Conservation (phyloP, 2,888 invertebrate genomes). For the Oeneis ivallda region DNA sequence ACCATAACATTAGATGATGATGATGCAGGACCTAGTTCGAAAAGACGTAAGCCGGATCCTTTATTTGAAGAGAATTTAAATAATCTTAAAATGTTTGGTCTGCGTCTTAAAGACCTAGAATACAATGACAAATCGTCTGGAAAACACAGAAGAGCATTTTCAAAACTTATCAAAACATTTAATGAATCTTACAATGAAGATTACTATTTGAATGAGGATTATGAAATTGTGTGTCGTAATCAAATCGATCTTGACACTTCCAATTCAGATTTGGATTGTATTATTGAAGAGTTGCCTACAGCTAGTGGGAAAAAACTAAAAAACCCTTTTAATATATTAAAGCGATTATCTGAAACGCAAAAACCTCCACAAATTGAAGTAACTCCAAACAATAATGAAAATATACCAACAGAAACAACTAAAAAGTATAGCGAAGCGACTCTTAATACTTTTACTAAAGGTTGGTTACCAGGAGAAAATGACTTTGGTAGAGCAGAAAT, state of each 20-base stretch:
- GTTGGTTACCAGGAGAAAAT: slow-evolving; percentile 59
- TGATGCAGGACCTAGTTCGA: slow-evolving; percentile 49
- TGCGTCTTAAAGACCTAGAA: slow-evolving; percentile 55
- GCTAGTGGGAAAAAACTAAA: slow-evolving; percentile 54
- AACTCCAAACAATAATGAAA: slow-evolving; percentile 29
- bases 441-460: slow-evolving; percentile 47
- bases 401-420: slow-evolving; percentile 25
- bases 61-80: slow-evolving; percentile 54
- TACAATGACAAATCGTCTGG: slow-evolving; percentile 50
- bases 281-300: slow-evolving; percentile 48
- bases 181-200: slow-evolving; percentile 66
- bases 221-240: slow-evolving; percentile 56
- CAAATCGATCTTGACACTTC: slow-evolving; percentile 60
- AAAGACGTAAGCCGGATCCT: slow-evolving; percentile 48
- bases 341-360: slow-evolving; percentile 52
- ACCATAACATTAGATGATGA: slow-evolving; percentile 66
- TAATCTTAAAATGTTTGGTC: slow-evolving; percentile 54
- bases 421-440: slow-evolving; percentile 43
- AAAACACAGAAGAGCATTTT: slow-evolving; percentile 62
- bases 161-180: slow-evolving; percentile 62
- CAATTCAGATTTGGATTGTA: slow-evolving; percentile 61
- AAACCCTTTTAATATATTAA: slow-evolving; percentile 69
- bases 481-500: slow-evolving; percentile 68
- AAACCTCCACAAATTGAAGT: slow-evolving; percentile 30
- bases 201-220: slow-evolving; percentile 55